A percentile compares a stretch with the other conserved stretches of the same genome.
Evolutionary conservation across 2,797 vertebrate genomes (phyloP).

Genomic region (Neomorphus geoffroyi): DNA sequence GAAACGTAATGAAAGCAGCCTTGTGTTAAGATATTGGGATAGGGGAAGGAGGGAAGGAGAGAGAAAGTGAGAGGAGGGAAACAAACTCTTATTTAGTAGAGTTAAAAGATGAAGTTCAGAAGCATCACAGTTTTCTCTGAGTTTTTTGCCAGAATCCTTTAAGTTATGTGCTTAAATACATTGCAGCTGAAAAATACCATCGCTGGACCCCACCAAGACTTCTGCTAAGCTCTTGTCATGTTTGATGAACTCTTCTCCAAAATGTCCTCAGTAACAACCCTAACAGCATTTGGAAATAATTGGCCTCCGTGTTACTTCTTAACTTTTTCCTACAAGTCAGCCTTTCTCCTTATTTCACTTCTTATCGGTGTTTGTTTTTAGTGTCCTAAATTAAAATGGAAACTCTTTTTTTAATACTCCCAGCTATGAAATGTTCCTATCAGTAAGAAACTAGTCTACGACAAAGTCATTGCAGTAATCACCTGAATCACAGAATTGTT

Average conservation of each 20-base stretch:
- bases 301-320: neutral
- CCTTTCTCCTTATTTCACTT: neutral
- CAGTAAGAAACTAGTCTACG: neutral
- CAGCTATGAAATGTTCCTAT: neutral
- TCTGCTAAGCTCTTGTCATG: neutral
- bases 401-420: neutral
- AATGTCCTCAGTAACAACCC: neutral
- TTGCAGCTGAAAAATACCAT: neutral
- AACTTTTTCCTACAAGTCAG: neutral
- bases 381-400: neutral
- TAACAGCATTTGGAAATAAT: neutral
- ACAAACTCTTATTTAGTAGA: neutral
- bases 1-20: neutral
- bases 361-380: accelerated
- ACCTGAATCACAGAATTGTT: no score
- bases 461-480: neutral
- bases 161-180: neutral
- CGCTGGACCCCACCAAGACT: neutral
- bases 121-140: neutral
- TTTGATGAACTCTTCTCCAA: neutral
- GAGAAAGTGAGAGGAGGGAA: neutral
- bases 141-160: neutral
- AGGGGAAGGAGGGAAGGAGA: neutral
- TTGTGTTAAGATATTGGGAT: neutral
- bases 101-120: neutral